Base-by-base conservation (phyloP, 2,113 vertebrate species). In the Chloropsis hardwickii region DNA sequence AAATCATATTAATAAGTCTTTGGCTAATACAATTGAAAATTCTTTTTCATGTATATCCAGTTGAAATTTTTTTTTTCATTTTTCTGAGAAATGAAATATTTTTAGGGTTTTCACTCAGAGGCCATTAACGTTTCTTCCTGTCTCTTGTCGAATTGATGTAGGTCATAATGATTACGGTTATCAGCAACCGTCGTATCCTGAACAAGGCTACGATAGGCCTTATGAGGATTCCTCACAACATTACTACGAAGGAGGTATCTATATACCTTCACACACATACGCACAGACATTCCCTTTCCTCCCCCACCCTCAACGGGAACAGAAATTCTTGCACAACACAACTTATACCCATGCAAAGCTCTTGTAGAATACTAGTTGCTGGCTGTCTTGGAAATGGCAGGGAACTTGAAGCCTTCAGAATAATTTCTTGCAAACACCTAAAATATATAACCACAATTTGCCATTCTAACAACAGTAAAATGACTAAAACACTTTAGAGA, bases 171-270 rank as follows among this genome's bases (percentile, higher is more conserved):
- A 98, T 98, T 98, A 98, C 98, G 98, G 98, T 99, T 99, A 98
- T 98, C 98, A 98, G 98, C 98, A 98, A 98, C 98, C 98, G 98
- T 98, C 98, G 98, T 98, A 98, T 98, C 98, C 98, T 98, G 98
- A 98, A 98, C 98, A 98, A 98, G 98, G 98, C 98, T 98, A 98
- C 98, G 98, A 98, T 98, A 99, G 98, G 98, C 98, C 98, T 98
- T 98, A 98, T 97, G 98, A 98, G 98, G 98, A 98, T 98, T 98
- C 98, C 98, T 98, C 98, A 97, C 98, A 98, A 98, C 98, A 98
- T 98, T 99, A 98, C 98, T 98, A 98, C 98, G 98, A 98, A 98
- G 98, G 98, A 98, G 98, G 98, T 98, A 98, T 98, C 98, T 98
- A 98, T 98, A 98, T 98, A 98, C 98, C 98, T 98, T 98, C 98